Conservation (phyloP, 2,888 invertebrate genomes). For the Athalia rosae region DNA sequence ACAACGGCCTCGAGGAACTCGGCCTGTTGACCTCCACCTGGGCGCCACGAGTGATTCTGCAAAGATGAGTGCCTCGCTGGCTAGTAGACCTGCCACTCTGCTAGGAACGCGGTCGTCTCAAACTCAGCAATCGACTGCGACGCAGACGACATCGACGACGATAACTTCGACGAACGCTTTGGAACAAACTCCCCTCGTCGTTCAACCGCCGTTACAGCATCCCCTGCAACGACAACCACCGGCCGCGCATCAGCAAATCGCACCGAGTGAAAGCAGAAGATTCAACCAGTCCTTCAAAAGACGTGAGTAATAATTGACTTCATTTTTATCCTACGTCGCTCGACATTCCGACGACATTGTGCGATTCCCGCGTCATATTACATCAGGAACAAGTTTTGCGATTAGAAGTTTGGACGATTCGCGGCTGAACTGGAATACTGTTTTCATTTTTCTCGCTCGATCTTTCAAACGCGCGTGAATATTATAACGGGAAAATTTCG, state of each 20-base stretch:
- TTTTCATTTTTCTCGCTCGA: not conserved
- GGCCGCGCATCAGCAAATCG: not conserved
- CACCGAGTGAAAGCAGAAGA: not conserved
- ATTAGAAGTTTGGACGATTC: slow-evolving; percentile 1
- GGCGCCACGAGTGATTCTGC: slow-evolving; percentile 29
- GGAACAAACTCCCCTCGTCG: not conserved
- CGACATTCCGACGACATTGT: too few relatives aligned
- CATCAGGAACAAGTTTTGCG: not conserved
- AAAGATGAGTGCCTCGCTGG: slow-evolving; percentile 37
- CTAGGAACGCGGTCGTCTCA: slow-evolving; percentile 25
- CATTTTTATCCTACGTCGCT: not conserved
- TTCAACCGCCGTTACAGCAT: not conserved
- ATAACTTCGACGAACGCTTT: not conserved
- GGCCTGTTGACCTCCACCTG: slow-evolving; percentile 35
- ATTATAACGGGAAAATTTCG: not conserved
- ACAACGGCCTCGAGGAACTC: slow-evolving; percentile 37
- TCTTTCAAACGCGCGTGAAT: not conserved
- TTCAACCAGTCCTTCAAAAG: slow-evolving; percentile 24
- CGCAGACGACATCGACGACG: not conserved
- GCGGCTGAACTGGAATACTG: slow-evolving; percentile 8
- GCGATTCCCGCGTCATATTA: not conserved
- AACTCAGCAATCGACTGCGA: slow-evolving; percentile 5
- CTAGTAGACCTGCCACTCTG: slow-evolving; percentile 28
- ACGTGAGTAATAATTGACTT: slow-evolving; percentile 3
- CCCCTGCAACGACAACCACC: slow-evolving; percentile 3